Percentiles rank a stretch among this genome's conserved stretches.
Evolutionary conservation across 2,797 vertebrate genomes (phyloP).

Genomic region (Onychomys torridus): DNA sequence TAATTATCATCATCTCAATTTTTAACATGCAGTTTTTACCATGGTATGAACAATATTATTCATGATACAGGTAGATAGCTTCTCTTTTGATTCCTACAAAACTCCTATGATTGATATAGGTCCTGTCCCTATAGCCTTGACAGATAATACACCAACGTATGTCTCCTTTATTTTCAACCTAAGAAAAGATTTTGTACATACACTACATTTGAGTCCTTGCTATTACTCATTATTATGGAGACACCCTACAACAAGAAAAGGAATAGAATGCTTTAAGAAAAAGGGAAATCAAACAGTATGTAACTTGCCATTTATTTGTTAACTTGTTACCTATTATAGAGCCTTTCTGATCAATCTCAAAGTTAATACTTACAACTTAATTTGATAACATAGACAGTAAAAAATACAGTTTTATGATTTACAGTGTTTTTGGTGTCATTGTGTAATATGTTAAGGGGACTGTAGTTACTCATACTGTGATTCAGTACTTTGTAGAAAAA

Average conservation of each 20-base stretch:
- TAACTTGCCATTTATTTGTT: not conserved
- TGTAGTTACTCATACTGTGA: not conserved
- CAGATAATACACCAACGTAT: not conserved
- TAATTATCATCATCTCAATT: not conserved
- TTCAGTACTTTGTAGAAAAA: slow-evolving; percentile 25
- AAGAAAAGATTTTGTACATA: not conserved
- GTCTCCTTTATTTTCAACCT: too few species aligned
- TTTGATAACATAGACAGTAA: not conserved
- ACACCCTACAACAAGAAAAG: not conserved
- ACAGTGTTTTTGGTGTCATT: not conserved
- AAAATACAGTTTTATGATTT: not conserved
- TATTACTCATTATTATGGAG: not conserved
- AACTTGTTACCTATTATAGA: not conserved
- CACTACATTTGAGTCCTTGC: not conserved
- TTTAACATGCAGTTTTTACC: not conserved
- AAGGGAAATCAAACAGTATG: not conserved
- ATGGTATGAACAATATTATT: not conserved
- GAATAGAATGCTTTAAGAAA: not conserved
- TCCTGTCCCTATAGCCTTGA: not conserved
- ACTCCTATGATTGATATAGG: not conserved
- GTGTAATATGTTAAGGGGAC: not conserved
- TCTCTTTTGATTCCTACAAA: not conserved
- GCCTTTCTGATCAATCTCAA: not conserved
- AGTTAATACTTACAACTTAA: not conserved
- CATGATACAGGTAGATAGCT: not conserved